Conservation (phyloP, 2,113 vertebrate species). For the Eudyptes chrysolophus region DNA sequence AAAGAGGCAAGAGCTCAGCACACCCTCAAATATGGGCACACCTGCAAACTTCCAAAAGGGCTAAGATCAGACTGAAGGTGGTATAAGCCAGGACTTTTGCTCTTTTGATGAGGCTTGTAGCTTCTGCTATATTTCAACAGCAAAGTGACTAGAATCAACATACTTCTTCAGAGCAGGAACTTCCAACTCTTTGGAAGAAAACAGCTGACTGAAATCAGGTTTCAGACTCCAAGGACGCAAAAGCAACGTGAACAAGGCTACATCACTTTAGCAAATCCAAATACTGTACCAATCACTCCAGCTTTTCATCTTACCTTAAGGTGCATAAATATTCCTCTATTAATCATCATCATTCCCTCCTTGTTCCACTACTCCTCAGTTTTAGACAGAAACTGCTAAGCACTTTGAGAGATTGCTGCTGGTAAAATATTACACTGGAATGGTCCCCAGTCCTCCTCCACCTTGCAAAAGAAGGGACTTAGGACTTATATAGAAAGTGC, state of each 20-base stretch:
- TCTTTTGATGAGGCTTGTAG: neutral
- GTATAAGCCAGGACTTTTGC: neutral
- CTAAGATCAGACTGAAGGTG: neutral
- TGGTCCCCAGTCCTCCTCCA: neutral
- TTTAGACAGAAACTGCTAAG: neutral
- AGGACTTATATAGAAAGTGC: neutral
- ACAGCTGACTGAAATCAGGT: neutral
- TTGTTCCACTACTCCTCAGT: neutral
- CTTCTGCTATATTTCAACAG: neutral
- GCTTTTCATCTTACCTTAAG: neutral
- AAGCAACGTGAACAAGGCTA: neutral
- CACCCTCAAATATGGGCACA: fast-evolving
- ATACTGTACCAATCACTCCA: neutral
- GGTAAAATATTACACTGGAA: neutral
- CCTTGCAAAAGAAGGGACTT: neutral
- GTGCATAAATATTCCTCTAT: neutral
- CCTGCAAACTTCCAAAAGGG: neutral
- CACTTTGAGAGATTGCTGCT: neutral
- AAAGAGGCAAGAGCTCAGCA: neutral
- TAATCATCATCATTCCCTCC: neutral
- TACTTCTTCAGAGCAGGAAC: neutral
- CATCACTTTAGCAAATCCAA: neutral
- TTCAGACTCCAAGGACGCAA: neutral
- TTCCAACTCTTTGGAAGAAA: neutral
- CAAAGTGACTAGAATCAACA: neutral